These are phyloP conservation scores for Pandion haliaetus DNA, from an alignment of 2,113 vertebrate genomes.

Conservation along the genomic window DNA sequence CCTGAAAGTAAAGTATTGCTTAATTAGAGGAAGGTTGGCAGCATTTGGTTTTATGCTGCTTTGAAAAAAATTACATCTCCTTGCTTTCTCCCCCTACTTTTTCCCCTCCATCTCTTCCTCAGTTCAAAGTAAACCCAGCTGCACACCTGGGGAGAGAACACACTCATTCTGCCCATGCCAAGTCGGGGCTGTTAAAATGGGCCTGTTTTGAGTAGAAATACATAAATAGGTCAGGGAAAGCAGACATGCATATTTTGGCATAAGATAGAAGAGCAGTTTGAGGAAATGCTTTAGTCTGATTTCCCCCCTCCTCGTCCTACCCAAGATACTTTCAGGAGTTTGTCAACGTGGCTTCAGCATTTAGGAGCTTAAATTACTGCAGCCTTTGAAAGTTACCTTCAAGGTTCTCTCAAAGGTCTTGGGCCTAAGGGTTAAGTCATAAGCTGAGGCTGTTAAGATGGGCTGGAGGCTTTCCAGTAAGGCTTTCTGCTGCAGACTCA, in stretches of 20 bases:
- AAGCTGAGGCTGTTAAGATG: background rate
- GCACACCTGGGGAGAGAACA: background rate
- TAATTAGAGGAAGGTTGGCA: background rate
- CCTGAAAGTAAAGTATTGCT: background rate
- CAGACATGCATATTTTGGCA: background rate
- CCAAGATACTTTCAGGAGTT: background rate
- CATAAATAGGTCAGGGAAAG: constrained; percentile 1
- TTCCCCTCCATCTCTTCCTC: background rate
- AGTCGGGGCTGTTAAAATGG: background rate
- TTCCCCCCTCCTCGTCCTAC: background rate
- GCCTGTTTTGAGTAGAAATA: background rate
- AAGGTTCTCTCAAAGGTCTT: background rate
- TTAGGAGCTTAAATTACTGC: background rate
- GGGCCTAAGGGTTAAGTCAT: background rate
- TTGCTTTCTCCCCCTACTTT: background rate
- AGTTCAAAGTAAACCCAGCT: background rate
- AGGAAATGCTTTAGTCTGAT: constrained; percentile 13
- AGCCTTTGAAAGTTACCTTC: background rate
- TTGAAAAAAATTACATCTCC: background rate
- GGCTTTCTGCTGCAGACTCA: background rate
- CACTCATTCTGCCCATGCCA: background rate
- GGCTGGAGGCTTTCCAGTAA: background rate
- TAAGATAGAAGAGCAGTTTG: background rate
- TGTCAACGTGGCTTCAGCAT: background rate
- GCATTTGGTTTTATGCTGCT: background rate